Conservation (phyloP, 2,797 vertebrate genomes). For the Ctenopoma multispine region DNA sequence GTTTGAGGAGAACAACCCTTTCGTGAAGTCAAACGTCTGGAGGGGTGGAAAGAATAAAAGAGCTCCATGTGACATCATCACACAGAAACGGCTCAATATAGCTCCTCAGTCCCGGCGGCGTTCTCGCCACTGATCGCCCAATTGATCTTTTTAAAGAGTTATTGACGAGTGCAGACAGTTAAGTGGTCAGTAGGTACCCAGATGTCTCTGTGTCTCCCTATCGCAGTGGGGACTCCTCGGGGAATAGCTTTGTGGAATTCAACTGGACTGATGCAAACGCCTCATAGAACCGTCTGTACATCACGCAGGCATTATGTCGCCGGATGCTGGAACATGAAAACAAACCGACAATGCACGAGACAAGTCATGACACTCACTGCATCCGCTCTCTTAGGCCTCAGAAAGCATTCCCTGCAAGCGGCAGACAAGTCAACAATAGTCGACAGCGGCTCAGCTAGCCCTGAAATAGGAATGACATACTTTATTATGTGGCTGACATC, state of each 20-base stretch:
- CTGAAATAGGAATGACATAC: constrained; percentile 64
- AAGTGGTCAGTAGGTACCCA: constrained; percentile 70
- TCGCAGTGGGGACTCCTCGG: constrained; percentile 30
- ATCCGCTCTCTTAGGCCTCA: constrained; percentile 27
- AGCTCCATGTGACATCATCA: constrained; percentile 63
- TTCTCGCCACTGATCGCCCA: constrained; percentile 64
- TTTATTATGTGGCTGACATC: constrained; percentile 63
- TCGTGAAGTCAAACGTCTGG: constrained; percentile 71
- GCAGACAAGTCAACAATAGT: constrained; percentile 51
- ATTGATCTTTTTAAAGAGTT: constrained; percentile 80
- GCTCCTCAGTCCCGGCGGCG: constrained; percentile 54
- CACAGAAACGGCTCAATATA: constrained; percentile 67
- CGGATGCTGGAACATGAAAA: constrained; percentile 24
- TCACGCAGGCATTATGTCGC: neutral
- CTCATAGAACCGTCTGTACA: constrained; percentile 4
- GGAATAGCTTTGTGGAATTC: constrained; percentile 38
- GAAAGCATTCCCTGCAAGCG: constrained; percentile 35
- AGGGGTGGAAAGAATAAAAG: constrained; percentile 48
- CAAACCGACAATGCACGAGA: constrained; percentile 8
- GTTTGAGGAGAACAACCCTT: constrained; percentile 59
- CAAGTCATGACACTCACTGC: constrained; percentile 32
- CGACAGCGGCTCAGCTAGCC: constrained; percentile 42
- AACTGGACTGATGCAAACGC: constrained; percentile 20
- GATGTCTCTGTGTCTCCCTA: constrained; percentile 37
- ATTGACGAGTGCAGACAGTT: constrained; percentile 68